These are phyloP conservation scores for Drosophila asahinai DNA, from an alignment of 1,140 invertebrate genomes.

Conservation along the genomic window DNA sequence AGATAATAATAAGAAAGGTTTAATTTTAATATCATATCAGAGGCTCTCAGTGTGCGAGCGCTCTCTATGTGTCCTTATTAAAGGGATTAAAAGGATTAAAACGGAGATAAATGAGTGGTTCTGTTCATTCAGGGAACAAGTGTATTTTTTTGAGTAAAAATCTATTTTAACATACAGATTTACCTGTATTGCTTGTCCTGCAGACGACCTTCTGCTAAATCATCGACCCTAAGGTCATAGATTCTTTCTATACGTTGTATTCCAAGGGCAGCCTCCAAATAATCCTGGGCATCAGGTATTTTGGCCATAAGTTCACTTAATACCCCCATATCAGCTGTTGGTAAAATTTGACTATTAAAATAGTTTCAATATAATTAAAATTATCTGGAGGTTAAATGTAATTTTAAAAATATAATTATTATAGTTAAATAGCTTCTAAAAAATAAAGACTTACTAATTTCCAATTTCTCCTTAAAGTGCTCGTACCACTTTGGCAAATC, in stretches of 20 bases:
- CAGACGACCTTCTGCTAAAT: conserved; percentile 20
- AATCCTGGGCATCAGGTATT: conserved; percentile 8
- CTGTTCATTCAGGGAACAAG: too few species aligned
- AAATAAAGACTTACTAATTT: neutral
- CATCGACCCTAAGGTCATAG: conserved; percentile 11
- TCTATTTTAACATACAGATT: neutral
- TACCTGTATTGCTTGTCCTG: conserved; percentile 21
- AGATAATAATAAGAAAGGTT: neutral
- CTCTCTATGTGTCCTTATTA: too few species aligned
- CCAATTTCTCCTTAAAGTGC: conserved; percentile 6
- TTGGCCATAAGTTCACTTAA: conserved; percentile 6
- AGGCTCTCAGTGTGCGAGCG: too few species aligned
- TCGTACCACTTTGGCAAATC: conserved; percentile 53
- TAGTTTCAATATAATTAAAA: neutral
- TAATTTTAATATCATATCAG: neutral
- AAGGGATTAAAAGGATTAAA: too few species aligned
- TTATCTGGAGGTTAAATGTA: neutral
- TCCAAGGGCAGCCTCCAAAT: conserved; percentile 10
- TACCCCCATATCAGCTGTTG: neutral
- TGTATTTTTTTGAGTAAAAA: too few species aligned
- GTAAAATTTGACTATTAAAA: too few species aligned
- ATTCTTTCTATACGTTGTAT: conserved; percentile 19
- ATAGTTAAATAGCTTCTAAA: too few species aligned
- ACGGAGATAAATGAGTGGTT: too few species aligned
- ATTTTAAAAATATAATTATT: too few species aligned